Base-by-base conservation (phyloP, 2,113 vertebrate species). In the Thymallus thymallus region DNA sequence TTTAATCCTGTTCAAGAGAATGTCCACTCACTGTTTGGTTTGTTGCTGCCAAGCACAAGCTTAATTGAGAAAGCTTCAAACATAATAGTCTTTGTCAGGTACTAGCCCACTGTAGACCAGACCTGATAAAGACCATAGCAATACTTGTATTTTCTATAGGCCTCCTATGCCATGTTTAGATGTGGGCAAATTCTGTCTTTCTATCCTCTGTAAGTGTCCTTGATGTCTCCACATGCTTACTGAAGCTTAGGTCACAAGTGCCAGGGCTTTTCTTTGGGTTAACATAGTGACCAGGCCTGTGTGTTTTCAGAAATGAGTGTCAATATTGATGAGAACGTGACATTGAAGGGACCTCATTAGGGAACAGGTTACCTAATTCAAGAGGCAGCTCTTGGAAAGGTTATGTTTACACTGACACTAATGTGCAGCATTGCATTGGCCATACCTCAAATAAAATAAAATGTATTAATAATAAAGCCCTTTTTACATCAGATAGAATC, bases 201-300 rank as follows among this genome's bases (percentile, higher is more conserved):
- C n/a, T 18, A 35, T 68, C 56, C 22, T 65, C 29, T 45, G 3
- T 69, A 20, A 48, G 16, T 75, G 13, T 22, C 26, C 26, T 48
- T n/a, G 3, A 46, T 41, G 5, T 64, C 48, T 46, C 12, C 56
- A 30, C 41, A 23, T 51, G 45, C 45, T 30, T 64, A 20, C 29
- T 32, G 6, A 66, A 41, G 56, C 46, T 74, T 68, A 60, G 23
- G 64, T 74, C 48, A 74, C 26, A 51, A n/a, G 65, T 29, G 22
- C 29, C 41, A 65, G 63, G n/a, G 29, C 5, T 67, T 35, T 74
- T 20, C 30, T 58, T 14, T 35, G 48, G 68, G 58, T 48, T 23
- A 69, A 32, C 18, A 55, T n/a, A 6, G 55, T 16, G 23, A 66
- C 48, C 23, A 55, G 26, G 29, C 26, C 30, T 35, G 61, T n/a